A percentile compares a stretch with the other conserved stretches of the same genome.
These are phyloP conservation scores for Phalacrocorax pelagicus DNA, from an alignment of 2,113 vertebrate species.

Conservation along the genomic window DNA sequence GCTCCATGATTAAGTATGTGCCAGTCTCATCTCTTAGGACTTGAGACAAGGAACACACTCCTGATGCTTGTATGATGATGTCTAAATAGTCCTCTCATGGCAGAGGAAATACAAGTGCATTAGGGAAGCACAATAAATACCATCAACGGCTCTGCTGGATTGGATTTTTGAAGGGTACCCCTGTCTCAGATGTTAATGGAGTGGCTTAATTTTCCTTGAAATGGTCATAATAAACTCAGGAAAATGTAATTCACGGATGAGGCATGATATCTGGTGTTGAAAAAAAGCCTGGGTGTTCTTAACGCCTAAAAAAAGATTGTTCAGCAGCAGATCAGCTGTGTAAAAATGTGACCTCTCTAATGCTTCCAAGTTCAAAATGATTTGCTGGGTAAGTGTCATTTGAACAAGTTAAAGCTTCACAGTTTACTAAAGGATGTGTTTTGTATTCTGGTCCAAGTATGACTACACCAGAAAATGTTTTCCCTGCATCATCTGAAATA, in stretches of 20 bases:
- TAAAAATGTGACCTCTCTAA: conserved; percentile 49
- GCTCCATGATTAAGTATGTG: background rate
- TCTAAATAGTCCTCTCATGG: background rate
- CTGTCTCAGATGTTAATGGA: conserved; percentile 39
- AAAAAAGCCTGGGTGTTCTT: conserved; percentile 1
- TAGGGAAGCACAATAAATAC: conserved; percentile 35
- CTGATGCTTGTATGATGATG: background rate
- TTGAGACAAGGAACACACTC: background rate
- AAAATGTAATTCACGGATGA: conserved; percentile 7
- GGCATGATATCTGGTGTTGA: background rate
- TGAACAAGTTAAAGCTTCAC: conserved; percentile 41
- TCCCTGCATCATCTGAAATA: conserved; percentile 41
- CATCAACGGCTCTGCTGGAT: background rate
- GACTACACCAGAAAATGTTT: conserved; percentile 40
- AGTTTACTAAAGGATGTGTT: conserved; percentile 59
- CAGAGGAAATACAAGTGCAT: background rate
- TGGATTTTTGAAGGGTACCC: conserved; percentile 32
- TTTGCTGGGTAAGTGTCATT: conserved; percentile 35
- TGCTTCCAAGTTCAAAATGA: conserved; percentile 45
- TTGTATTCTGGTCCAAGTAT: conserved; percentile 61
- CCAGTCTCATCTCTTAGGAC: background rate
- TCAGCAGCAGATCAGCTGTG: background rate
- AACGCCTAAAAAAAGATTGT: conserved; percentile 6
- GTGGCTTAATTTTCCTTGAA: conserved; percentile 50
- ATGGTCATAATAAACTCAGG: conserved; percentile 32